Conservation (phyloP, 2,113 vertebrate genomes). For the Dermatemys mawii region DNA sequence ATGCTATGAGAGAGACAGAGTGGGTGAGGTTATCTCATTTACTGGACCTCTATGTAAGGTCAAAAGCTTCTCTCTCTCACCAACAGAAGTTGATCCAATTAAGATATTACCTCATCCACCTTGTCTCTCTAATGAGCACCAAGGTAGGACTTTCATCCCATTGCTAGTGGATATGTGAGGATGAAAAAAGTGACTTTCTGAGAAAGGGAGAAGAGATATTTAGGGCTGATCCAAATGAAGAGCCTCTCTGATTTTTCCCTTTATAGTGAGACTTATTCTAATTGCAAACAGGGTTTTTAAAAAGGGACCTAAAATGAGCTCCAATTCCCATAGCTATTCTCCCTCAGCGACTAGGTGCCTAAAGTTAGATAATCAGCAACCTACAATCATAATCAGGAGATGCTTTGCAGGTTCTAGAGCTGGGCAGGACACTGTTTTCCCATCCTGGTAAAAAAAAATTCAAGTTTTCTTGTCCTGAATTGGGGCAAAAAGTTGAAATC, state of each 20-base stretch:
- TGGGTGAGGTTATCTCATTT: no score
- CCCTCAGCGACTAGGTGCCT: background rate
- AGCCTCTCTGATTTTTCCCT: background rate
- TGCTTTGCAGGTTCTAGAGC: background rate
- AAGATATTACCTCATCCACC: background rate
- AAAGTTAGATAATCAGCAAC: background rate
- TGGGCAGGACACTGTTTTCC: background rate
- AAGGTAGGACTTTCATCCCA: background rate
- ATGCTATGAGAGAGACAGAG: no score
- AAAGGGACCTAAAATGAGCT: accelerated
- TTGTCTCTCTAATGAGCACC: background rate
- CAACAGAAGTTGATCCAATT: background rate
- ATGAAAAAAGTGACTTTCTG: background rate
- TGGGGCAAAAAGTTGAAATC: background rate
- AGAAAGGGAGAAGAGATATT: background rate
- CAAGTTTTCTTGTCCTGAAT: background rate
- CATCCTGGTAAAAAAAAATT: background rate
- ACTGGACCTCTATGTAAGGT: background rate
- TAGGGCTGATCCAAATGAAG: background rate
- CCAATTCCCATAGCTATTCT: background rate
- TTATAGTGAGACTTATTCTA: background rate
- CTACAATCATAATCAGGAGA: background rate
- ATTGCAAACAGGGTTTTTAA: background rate
- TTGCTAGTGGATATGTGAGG: background rate
- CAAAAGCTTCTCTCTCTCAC: background rate